Conservation (phyloP, 2,113 vertebrate species). For the Copsychus sechellarum region DNA sequence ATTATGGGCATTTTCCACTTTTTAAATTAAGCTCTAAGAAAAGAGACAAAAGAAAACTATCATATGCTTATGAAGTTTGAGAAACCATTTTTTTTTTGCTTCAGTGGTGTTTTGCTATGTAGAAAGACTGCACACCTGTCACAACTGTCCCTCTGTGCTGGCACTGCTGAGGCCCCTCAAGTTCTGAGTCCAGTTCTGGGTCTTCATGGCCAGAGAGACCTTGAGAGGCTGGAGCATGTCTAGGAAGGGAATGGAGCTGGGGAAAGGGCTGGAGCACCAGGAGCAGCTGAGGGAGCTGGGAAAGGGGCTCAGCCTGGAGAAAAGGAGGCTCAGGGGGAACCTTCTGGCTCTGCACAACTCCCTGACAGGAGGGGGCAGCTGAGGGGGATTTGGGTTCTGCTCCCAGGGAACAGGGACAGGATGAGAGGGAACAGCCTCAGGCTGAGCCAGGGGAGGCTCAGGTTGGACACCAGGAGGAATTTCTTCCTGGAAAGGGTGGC, state of each 20-base stretch:
- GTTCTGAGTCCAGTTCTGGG: background rate
- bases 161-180: rapidly evolving
- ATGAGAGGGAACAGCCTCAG: background rate
- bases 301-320: background rate
- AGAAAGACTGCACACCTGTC: background rate
- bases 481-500: rapidly evolving
- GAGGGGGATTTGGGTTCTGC: background rate
- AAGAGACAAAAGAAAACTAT: background rate
- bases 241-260: background rate
- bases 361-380: background rate
- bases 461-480: background rate
- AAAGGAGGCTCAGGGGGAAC: no score
- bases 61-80: background rate
- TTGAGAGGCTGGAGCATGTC: background rate
- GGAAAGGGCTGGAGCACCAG: background rate
- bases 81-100: background rate
- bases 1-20: background rate
- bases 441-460: background rate
- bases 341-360: background rate
- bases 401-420: background rate
- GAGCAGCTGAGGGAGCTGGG: background rate
- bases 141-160: background rate
- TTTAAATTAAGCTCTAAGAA: background rate
- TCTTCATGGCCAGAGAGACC: no score
- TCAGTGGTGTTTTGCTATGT: background rate